Conservation (phyloP, 2,888 invertebrate genomes). For the Beris morrisii region DNA sequence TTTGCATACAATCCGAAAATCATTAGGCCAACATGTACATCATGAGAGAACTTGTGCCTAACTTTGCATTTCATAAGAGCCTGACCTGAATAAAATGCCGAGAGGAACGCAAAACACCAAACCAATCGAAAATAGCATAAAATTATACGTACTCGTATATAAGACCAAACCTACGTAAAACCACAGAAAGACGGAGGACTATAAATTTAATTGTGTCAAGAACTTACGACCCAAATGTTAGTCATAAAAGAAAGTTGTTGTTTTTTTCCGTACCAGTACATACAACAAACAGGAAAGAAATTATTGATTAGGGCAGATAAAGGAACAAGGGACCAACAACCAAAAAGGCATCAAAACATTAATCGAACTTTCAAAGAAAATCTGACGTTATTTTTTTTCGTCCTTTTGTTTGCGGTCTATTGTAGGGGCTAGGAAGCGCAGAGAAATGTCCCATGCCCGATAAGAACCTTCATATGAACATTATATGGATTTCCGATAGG, state of each 20-base stretch:
- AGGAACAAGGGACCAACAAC: conserved; percentile 16
- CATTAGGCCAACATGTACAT: too few relatives aligned
- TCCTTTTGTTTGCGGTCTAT: neutral
- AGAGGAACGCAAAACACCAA: neutral
- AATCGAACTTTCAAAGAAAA: conserved; percentile 19
- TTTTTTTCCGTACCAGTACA: conserved; percentile 5
- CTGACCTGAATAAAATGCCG: too few relatives aligned
- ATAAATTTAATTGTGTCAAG: conserved; percentile 30
- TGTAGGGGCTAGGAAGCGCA: neutral
- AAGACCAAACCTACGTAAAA: neutral
- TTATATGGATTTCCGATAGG: too few relatives aligned
- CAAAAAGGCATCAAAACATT: conserved; percentile 8
- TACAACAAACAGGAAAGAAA: conserved; percentile 13
- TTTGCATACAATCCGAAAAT: too few relatives aligned
- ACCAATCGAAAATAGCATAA: conserved; percentile 3
- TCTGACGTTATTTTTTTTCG: conserved; percentile 9
- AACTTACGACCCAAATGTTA: conserved; percentile 12
- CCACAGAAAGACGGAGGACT: conserved; percentile 10
- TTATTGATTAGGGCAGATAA: conserved; percentile 25
- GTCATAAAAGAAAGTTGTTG: conserved; percentile 7
- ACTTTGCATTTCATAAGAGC: too few relatives aligned
- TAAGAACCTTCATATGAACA: neutral
- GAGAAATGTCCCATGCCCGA: neutral
- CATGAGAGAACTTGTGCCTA: too few relatives aligned
- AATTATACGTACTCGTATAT: neutral